phyloP scores from a whole-genome alignment of 2,113 vertebrate species.

The Sorex araneus region DNA sequence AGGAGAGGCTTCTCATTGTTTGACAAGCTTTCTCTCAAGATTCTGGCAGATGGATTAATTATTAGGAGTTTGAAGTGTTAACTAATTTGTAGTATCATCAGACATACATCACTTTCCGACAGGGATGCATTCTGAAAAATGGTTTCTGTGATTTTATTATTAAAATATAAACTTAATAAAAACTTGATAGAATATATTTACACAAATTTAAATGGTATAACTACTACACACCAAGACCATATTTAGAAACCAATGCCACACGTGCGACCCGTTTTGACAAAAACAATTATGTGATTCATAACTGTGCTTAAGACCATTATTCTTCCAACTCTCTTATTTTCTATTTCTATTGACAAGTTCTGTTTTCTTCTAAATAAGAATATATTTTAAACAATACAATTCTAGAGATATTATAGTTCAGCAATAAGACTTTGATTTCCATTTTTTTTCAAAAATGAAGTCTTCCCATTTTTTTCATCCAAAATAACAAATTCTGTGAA shows the following conservation, averaged over 20 bases:
- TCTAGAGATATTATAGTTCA: neutral
- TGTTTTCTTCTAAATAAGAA: neutral
- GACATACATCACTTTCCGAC: too few species aligned
- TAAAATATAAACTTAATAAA: too few species aligned
- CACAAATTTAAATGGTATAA: neutral
- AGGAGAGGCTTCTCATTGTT: neutral
- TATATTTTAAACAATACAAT: neutral
- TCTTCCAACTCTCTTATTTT: neutral
- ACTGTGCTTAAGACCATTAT: neutral
- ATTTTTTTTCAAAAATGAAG: neutral
- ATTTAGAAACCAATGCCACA: neutral
- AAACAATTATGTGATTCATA: neutral
- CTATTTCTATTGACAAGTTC: neutral
- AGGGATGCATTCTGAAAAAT: too few species aligned
- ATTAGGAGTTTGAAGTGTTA: neutral
- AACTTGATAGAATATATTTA: neutral
- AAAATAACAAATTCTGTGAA: neutral
- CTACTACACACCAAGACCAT: neutral
- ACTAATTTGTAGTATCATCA: neutral
- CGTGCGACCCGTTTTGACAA: neutral
- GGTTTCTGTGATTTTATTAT: too few species aligned
- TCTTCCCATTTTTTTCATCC: neutral
- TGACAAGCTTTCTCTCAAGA: neutral
- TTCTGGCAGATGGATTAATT: neutral
- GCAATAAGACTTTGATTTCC: neutral